Conservation (phyloP, 2,797 vertebrate genomes). For the Varecia variegata region DNA sequence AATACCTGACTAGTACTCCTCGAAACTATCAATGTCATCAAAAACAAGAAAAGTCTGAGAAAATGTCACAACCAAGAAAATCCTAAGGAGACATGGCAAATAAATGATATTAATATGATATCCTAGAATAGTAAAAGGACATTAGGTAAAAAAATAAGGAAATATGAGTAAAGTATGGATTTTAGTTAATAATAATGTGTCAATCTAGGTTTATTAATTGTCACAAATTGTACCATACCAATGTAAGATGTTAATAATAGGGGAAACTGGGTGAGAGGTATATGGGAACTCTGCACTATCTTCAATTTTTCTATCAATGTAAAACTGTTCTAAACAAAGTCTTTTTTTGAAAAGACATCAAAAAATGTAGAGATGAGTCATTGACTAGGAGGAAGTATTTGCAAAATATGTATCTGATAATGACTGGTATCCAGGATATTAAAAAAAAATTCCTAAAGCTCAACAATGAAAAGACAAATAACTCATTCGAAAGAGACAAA, state of each 20-base stretch:
- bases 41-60: neutral
- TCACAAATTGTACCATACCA: neutral
- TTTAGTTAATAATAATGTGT: slow-evolving; percentile 1
- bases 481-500: neutral
- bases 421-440: neutral
- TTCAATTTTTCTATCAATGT: neutral
- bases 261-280: neutral
- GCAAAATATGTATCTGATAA: neutral
- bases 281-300: neutral
- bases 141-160: neutral
- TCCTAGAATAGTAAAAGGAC: neutral
- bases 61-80: neutral
- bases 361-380: neutral
- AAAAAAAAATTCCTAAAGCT: neutral
- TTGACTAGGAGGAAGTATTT: neutral
- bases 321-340: neutral
- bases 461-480: neutral
- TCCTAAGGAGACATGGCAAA: neutral
- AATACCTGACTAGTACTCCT: neutral
- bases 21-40: neutral
- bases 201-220: neutral
- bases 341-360: neutral
- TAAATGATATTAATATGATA: neutral
- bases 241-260: neutral
- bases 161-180: neutral